Percentiles rank a stretch among this genome's conserved stretches.
phyloP scores from a whole-genome alignment of 2,888 invertebrate genomes.

The Synergus umbraculus region DNA sequence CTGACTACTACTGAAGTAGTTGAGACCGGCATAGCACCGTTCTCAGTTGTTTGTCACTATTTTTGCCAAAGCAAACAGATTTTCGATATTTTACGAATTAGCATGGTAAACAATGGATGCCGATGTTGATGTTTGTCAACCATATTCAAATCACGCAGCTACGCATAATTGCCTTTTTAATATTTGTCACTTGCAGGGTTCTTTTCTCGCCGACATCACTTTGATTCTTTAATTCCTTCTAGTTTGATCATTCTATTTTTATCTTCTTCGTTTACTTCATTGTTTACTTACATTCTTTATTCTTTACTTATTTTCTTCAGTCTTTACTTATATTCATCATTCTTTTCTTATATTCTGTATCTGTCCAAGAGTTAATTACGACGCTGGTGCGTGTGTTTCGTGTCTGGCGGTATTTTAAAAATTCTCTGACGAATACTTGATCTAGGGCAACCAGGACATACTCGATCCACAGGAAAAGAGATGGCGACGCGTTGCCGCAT shows the following conservation, averaged over 20 bases:
- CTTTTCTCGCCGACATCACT: not conserved
- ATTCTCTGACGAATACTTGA: constrained; percentile 71
- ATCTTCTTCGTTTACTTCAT: not conserved
- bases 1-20: too few relatives aligned
- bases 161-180: constrained; percentile 3
- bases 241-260: not conserved
- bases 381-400: not conserved
- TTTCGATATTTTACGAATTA: too few relatives aligned
- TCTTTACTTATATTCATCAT: not conserved
- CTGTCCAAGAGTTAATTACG: not conserved
- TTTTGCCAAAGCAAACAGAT: too few relatives aligned
- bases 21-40: too few relatives aligned
- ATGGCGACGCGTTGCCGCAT: constrained; percentile 41
- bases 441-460: constrained; percentile 75
- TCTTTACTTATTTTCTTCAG: too few relatives aligned
- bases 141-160: not conserved
- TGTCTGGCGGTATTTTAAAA: constrained; percentile 66
- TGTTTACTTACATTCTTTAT: not conserved
- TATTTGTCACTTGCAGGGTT: not conserved
- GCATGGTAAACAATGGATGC: not conserved
- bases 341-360: not conserved
- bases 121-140: not conserved
- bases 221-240: not conserved
- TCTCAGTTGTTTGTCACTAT: too few relatives aligned
- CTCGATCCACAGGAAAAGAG: constrained; percentile 51